A percentile compares a stretch with the other conserved stretches of the same genome.
Evolutionary conservation across 1,140 invertebrate species (phyloP).

Genomic region (Steinernema feltiae): DNA sequence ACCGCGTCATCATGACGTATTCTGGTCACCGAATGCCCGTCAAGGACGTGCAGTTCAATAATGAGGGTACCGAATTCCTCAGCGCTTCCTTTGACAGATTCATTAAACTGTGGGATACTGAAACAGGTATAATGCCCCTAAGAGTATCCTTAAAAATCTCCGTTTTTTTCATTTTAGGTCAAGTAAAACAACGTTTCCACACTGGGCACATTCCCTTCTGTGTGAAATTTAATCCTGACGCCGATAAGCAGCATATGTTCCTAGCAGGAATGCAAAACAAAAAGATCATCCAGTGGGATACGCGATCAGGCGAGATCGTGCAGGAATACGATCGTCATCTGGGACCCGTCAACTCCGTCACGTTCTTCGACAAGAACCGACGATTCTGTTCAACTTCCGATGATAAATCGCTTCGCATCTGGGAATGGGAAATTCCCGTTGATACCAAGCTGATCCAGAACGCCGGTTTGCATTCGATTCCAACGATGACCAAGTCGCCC

Average conservation of each 20-base stretch:
- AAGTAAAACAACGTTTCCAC: slow-evolving; percentile 55
- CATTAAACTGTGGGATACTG: slow-evolving; percentile 98
- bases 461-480: slow-evolving; percentile 98
- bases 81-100: slow-evolving; percentile 80
- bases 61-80: slow-evolving; percentile 81
- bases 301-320: slow-evolving; percentile 81
- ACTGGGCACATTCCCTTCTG: slow-evolving; percentile 64
- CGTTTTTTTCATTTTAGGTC: slow-evolving; percentile 37
- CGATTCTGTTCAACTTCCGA: slow-evolving; percentile 96
- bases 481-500: slow-evolving; percentile 82
- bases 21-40: slow-evolving; percentile 93
- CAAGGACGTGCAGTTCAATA: slow-evolving; percentile 82
- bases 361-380: slow-evolving; percentile 96
- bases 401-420: slow-evolving; percentile 94
- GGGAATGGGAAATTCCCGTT: slow-evolving; percentile 99
- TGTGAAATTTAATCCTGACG: slow-evolving; percentile 93
- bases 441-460: slow-evolving; percentile 99
- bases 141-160: neutral
- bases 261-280: slow-evolving; percentile 97
- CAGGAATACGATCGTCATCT: slow-evolving; percentile 94
- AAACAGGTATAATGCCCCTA: slow-evolving; percentile 70
- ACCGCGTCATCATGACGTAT: slow-evolving; percentile 88
- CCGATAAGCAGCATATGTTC: slow-evolving; percentile 92
- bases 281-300: slow-evolving; percentile 94
- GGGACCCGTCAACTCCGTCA: slow-evolving; percentile 95